A percentile compares a stretch with the other conserved stretches of the same genome.
Evolutionary conservation across 2,888 invertebrate species (phyloP).

Genomic region (Macaria notata): DNA sequence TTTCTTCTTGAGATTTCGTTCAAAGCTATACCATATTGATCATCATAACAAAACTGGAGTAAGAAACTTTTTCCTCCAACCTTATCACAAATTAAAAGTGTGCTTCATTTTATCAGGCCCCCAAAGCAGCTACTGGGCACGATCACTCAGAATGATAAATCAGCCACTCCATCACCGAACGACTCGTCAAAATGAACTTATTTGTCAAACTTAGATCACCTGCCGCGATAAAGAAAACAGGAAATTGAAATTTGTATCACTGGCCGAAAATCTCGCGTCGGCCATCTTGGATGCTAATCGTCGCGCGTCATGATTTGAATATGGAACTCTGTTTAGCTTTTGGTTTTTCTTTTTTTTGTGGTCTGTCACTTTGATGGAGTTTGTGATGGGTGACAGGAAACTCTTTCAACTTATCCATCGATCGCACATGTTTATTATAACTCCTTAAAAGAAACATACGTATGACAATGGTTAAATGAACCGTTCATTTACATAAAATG

Average conservation of each 20-base stretch:
- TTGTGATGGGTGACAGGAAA: constrained; percentile 56
- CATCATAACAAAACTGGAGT: no score
- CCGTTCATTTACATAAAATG: no score
- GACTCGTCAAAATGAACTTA: constrained; percentile 79
- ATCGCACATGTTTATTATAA: no score
- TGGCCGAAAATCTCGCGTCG: constrained; percentile 67
- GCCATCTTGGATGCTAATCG: constrained; percentile 77
- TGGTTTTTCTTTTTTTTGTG: constrained; percentile 44
- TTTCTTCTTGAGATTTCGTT: no score
- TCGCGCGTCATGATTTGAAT: constrained; percentile 67
- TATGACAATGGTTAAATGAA: no score
- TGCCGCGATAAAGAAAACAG: constrained; percentile 69
- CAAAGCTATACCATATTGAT: no score
- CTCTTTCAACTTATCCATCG: not conserved
- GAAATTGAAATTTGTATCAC: constrained; percentile 81
- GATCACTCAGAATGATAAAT: constrained; percentile 66
- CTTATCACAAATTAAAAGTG: constrained; percentile 3
- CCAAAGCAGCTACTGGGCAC: constrained; percentile 51
- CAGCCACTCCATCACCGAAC: constrained; percentile 58
- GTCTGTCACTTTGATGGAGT: constrained; percentile 55
- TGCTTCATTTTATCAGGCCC: constrained; percentile 14
- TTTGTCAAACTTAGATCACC: constrained; percentile 79
- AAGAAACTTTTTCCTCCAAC: no score
- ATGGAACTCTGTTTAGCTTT: constrained; percentile 64
- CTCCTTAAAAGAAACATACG: no score